Evolutionary conservation across 2,113 vertebrate genomes (phyloP).

Genomic region (Otocyon megalotis): DNA sequence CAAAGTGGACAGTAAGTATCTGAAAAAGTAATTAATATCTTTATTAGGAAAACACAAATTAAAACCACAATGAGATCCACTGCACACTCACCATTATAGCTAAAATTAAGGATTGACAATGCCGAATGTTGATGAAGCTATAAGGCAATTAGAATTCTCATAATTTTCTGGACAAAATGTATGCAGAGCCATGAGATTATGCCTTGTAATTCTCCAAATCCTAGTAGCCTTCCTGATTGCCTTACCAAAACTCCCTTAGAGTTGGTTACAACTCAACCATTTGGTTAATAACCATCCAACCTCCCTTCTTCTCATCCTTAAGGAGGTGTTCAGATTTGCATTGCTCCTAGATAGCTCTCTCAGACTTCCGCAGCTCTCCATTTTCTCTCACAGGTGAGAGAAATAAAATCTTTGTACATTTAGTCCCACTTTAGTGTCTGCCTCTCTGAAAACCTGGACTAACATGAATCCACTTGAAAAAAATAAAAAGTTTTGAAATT

Average conservation of each 20-base stretch:
- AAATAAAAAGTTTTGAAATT: not conserved
- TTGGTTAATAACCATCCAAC: not conserved
- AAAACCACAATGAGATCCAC: not conserved
- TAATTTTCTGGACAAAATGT: not conserved
- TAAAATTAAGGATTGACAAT: not conserved
- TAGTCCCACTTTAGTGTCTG: not conserved
- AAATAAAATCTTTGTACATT: not conserved
- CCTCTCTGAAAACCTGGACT: not conserved
- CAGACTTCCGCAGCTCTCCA: not conserved
- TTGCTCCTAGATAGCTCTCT: not conserved
- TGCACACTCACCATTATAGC: too few species aligned
- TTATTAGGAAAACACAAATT: conserved; percentile 16
- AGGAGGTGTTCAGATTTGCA: not conserved
- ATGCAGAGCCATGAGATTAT: not conserved
- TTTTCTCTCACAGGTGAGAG: not conserved
- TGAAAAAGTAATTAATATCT: not conserved
- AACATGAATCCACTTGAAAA: not conserved
- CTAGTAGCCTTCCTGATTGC: too few species aligned
- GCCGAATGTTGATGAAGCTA: not conserved
- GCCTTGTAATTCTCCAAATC: not conserved
- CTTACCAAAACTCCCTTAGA: not conserved
- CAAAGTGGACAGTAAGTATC: not conserved
- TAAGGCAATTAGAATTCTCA: not conserved
- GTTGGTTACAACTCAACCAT: not conserved
- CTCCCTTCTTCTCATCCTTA: not conserved